Conservation (phyloP, 64 coral and sea anemone genomes). For the Acropora yongei region DNA sequence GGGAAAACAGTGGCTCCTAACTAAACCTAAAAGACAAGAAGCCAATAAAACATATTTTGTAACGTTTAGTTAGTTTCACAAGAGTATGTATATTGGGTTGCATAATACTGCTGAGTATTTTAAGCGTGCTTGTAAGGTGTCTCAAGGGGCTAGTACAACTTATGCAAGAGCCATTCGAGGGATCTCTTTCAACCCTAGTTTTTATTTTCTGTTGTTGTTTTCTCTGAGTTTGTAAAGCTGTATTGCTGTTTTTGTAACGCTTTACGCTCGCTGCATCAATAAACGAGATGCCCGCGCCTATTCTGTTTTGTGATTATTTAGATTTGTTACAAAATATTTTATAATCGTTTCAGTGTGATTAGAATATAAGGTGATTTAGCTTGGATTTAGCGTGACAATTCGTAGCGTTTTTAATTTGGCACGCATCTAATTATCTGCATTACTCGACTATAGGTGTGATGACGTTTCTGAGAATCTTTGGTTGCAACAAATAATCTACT, state of each 20-base stretch:
- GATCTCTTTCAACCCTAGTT: conserved; percentile 32
- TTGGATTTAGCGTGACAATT: too few species aligned
- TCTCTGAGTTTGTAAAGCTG: too few species aligned
- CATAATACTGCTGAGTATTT: not conserved
- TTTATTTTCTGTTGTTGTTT: not conserved
- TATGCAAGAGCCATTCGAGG: conserved; percentile 45
- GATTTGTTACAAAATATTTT: conserved; percentile 53
- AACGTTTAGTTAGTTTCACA: conserved; percentile 46
- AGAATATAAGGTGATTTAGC: not conserved
- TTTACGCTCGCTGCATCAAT: conserved; percentile 34
- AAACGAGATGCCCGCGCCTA: conserved; percentile 47
- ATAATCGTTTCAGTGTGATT: conserved; percentile 51
- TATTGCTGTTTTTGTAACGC: conserved; percentile 6
- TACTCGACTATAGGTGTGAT: too few species aligned
- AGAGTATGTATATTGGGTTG: conserved; percentile 41
- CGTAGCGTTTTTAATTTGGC: too few species aligned
- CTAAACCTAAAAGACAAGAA: too few species aligned
- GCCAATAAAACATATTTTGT: not conserved
- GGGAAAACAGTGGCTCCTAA: too few species aligned
- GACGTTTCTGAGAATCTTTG: too few species aligned
- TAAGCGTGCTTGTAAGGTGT: too few species aligned
- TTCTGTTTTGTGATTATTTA: conserved; percentile 52
- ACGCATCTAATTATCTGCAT: too few species aligned
- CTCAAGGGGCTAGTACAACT: too few species aligned
- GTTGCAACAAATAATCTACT: too few species aligned